Conservation (phyloP, 2,113 vertebrate species). For the Petroica traversi region DNA sequence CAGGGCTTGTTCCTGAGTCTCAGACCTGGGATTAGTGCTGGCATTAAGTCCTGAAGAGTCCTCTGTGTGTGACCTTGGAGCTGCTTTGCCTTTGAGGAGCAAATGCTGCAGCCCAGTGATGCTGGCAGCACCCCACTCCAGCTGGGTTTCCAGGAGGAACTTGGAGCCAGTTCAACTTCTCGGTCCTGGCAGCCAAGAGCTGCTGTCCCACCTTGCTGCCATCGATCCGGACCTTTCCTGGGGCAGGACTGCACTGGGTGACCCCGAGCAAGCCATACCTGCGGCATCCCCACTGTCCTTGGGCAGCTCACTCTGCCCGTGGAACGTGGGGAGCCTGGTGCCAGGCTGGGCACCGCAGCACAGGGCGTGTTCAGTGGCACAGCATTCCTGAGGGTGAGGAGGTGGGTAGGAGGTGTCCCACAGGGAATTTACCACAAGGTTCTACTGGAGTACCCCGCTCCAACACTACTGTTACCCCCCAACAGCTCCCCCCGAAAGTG, state of each 20-base stretch:
- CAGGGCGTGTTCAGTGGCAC: fast-evolving
- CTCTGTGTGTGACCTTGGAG: background rate
- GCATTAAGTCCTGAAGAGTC: background rate
- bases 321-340: fast-evolving
- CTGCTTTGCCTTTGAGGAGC: background rate
- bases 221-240: fast-evolving
- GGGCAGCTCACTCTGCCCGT: background rate
- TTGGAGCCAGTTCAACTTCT: background rate
- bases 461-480: fast-evolving
- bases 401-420: background rate
- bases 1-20: background rate
- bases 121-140: fast-evolving
- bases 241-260: fast-evolving
- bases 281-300: background rate
- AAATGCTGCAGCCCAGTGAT: fast-evolving
- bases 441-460: fast-evolving
- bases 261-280: fast-evolving
- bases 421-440: background rate
- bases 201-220: background rate
- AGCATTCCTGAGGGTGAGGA: background rate
- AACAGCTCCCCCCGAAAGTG: no score
- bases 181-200: background rate
- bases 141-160: background rate
- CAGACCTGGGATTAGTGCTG: background rate
- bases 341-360: background rate